phyloP scores from a whole-genome alignment of 2,888 invertebrate genomes.

The Lymantria monacha region DNA sequence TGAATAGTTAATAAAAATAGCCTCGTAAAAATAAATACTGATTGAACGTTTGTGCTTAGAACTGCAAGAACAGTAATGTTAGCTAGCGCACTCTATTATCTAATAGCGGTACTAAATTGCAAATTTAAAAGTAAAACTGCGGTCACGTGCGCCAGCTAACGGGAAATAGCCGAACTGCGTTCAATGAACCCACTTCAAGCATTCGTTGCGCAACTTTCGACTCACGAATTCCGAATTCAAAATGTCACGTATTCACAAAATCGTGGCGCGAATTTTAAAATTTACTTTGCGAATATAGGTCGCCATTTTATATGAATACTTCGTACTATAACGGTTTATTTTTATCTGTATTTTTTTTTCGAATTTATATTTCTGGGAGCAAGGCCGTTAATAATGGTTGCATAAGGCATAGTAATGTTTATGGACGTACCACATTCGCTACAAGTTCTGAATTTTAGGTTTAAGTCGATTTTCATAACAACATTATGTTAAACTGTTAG shows the following conservation, averaged over 20 bases:
- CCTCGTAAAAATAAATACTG: too few relatives aligned
- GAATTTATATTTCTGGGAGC: slow-evolving; percentile 22
- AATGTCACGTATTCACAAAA: slow-evolving; percentile 40
- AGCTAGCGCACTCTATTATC: slow-evolving; percentile 61
- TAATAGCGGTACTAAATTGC: slow-evolving; percentile 70
- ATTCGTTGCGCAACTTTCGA: slow-evolving; percentile 55
- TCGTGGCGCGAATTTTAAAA: slow-evolving; percentile 68
- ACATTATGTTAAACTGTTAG: neutral
- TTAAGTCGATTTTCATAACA: slow-evolving; percentile 2
- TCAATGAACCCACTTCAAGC: slow-evolving; percentile 57
- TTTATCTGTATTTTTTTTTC: slow-evolving; percentile 18
- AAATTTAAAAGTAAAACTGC: slow-evolving; percentile 75
- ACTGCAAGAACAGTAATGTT: slow-evolving; percentile 19
- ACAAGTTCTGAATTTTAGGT: slow-evolving; percentile 14
- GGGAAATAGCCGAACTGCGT: slow-evolving; percentile 71
- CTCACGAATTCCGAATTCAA: slow-evolving; percentile 37
- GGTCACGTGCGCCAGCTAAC: slow-evolving; percentile 72
- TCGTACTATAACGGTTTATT: slow-evolving; percentile 30
- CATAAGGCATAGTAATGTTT: slow-evolving; percentile 20
- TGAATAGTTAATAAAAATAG: too few relatives aligned
- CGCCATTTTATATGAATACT: slow-evolving; percentile 54
- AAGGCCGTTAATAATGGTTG: slow-evolving; percentile 30
- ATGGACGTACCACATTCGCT: slow-evolving; percentile 8
- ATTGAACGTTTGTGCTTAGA: too few relatives aligned
- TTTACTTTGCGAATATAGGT: slow-evolving; percentile 47